phyloP scores from a whole-genome alignment of 1,140 invertebrate genomes.

The Zaprionus vittiger region DNA sequence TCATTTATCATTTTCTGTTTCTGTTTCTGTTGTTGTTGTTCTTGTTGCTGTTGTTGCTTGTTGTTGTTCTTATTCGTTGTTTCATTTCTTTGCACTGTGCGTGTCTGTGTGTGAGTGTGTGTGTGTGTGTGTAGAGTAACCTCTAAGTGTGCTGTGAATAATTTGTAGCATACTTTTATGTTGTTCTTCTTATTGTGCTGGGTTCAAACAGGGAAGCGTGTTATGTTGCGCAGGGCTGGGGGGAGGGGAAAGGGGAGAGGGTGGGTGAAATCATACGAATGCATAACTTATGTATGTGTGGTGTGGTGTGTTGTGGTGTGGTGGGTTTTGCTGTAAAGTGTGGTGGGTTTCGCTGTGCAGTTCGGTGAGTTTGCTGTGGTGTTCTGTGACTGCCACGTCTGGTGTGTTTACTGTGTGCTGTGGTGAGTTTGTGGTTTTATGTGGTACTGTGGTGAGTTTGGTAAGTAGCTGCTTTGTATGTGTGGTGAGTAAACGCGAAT shows the following conservation, averaged over 20 bases:
- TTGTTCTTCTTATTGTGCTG: neutral
- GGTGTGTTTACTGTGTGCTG: neutral
- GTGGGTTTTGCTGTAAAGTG: conserved; percentile 3
- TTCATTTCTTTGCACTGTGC: conserved; percentile 22
- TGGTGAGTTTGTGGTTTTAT: conserved; percentile 1
- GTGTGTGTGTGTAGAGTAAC: neutral
- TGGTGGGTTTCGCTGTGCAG: neutral
- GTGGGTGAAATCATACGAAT: conserved; percentile 18
- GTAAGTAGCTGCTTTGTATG: neutral
- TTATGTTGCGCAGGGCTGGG: neutral
- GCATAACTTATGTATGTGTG: conserved; percentile 21
- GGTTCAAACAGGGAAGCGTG: neutral
- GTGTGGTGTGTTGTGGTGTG: neutral
- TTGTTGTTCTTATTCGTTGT: conserved; percentile 31
- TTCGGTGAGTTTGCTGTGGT: neutral
- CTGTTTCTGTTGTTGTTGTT: neutral
- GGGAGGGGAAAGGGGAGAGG: neutral
- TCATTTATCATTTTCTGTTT: conserved; percentile 41
- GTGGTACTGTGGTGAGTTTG: neutral
- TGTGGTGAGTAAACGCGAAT: too few relatives aligned
- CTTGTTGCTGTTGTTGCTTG: conserved; percentile 23
- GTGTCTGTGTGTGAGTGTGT: neutral
- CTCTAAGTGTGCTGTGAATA: conserved; percentile 16
- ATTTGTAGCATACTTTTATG: conserved; percentile 38
- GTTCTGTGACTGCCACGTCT: neutral